Evolutionary conservation across 35 echinoderm and acorn worm species (phyloP).

Genomic region (Apostichopus californicus): DNA sequence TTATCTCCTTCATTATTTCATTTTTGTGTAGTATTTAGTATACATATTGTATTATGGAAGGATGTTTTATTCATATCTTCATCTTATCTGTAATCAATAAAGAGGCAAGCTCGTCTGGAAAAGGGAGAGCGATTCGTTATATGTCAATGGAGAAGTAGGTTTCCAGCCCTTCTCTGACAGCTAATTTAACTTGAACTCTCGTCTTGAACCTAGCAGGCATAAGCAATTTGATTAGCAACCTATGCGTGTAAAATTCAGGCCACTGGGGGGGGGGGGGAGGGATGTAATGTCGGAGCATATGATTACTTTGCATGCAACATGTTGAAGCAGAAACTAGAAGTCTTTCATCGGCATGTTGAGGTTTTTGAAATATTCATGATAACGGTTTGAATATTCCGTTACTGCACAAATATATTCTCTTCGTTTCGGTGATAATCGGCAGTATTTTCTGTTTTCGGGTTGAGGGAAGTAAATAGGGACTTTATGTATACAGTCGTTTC

Average conservation of each 20-base stretch:
- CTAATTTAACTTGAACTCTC: not conserved
- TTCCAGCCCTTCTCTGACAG: not conserved
- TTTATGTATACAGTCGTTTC: too few relatives aligned
- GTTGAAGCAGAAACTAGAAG: not conserved
- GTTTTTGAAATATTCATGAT: not conserved
- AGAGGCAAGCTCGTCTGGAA: not conserved
- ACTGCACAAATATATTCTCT: too few relatives aligned
- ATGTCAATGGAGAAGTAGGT: not conserved
- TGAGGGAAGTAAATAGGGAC: too few relatives aligned
- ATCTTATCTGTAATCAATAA: not conserved
- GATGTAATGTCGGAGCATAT: not conserved
- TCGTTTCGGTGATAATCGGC: too few relatives aligned
- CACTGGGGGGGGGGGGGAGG: not conserved
- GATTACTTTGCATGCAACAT: not conserved
- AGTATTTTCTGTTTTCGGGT: too few relatives aligned
- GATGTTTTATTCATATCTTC: not conserved
- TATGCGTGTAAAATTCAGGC: not conserved
- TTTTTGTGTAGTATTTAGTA: not conserved
- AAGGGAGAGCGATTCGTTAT: not conserved
- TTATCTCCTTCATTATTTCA: not conserved
- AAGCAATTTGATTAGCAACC: not conserved
- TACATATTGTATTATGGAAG: not conserved
- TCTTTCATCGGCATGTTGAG: not conserved
- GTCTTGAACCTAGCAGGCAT: not conserved
- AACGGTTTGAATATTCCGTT: not conserved